A percentile compares a stretch with the other conserved stretches of the same genome.
Conservation (phyloP, 2,113 vertebrate species). For the Gadus macrocephalus region DNA sequence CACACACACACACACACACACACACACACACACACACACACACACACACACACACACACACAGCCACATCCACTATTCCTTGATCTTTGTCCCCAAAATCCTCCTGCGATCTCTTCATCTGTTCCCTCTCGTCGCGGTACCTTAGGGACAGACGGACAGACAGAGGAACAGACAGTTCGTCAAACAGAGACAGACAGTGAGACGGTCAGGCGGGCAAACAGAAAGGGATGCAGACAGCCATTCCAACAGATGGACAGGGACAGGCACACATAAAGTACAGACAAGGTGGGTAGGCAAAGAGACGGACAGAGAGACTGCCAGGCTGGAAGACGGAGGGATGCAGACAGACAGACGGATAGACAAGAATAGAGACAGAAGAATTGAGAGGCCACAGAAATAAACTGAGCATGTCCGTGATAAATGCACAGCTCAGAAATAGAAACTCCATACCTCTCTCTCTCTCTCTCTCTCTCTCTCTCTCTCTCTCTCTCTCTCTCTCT, state of each 20-base stretch:
- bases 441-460: constrained; percentile 57
- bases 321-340: not conserved
- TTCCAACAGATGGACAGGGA: constrained; percentile 12
- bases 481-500: constrained; percentile 29
- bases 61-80: constrained; percentile 12
- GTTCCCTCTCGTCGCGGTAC: not conserved
- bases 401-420: constrained; percentile 52
- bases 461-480: constrained; percentile 11
- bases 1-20: not conserved
- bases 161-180: constrained; percentile 24
- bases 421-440: constrained; percentile 63
- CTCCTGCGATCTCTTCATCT: not conserved
- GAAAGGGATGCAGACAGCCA: too few relatives aligned
- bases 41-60: constrained; percentile 1
- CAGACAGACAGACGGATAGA: not conserved
- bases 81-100: constrained; percentile 1
- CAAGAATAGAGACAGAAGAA: constrained; percentile 25
- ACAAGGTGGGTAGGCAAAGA: constrained; percentile 26
- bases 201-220: too few relatives aligned
- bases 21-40: not conserved
- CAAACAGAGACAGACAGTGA: constrained; percentile 31
- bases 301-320: constrained; percentile 17
- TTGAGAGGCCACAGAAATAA: constrained; percentile 53
- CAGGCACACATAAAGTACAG: constrained; percentile 6
- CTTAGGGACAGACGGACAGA: constrained; percentile 9